Evolutionary conservation across 1,140 invertebrate species (phyloP), one percentile per base, ranked within the genome.

Genomic region (Belonocnema kinseyi): DNA sequence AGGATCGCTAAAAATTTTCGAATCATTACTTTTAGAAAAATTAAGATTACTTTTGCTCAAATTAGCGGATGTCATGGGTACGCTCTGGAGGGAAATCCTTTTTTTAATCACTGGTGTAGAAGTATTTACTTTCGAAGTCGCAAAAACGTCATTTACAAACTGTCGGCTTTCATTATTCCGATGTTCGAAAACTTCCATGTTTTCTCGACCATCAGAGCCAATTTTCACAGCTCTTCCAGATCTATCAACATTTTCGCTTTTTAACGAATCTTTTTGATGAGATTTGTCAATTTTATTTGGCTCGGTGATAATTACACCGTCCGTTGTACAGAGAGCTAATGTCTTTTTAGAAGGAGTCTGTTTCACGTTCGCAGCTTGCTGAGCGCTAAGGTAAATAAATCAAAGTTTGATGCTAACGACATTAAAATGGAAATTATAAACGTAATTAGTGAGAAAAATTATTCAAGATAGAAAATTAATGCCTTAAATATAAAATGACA

Each of bases 41-140:
- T n/a, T 33, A 11, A 58, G 40, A 80, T 81, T 80, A 21, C 74
- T 79, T 51, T 80, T 56, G 61, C n/a, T 75, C 3, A 66, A 80
- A n/a, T 52, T 73, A 21, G 78, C 76, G 2, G 74, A 53, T 73
- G 77, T 66, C 73, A 40, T 46, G 71, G 54, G 66, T 66, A 73
- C 72, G 2, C 50, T 74, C 11, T 66, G 56, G 17, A 74, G 40
- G 12, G 73, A 78, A 52, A 74, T n/a, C 40, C 73, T 72, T 52
- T 78, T 80, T 33, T 81, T 82, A 3, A 72, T 71, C 14, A 74
- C 13, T 11, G 85, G 83, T 7, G 83, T 83, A 73, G 80, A 83
- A 1, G 80, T 83, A 77, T 77, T 76, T 8, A 77, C 21, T 40
- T 12, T 75, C 21, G 40, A 13, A 71, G 12, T 56, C 52, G 11